Evolutionary conservation across 2,113 vertebrate species (phyloP).

Genomic region (Puma concolor): DNA sequence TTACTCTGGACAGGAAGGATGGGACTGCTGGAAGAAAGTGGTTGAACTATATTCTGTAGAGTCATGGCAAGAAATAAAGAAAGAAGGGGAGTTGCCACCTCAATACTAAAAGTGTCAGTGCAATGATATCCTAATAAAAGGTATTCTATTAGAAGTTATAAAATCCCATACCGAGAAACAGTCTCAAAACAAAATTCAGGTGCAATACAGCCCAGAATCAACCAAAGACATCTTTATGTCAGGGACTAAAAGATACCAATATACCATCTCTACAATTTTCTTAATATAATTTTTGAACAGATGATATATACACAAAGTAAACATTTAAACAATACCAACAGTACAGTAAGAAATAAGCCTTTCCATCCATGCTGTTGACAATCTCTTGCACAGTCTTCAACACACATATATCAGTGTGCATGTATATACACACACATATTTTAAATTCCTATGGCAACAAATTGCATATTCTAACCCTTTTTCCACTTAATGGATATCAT

Average conservation of each 20-base stretch:
- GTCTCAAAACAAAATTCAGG: conserved; percentile 35
- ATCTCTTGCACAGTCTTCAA: neutral
- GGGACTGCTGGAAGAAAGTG: neutral
- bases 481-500: neutral
- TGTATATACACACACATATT: neutral
- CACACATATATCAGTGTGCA: neutral
- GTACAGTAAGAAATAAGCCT: neutral
- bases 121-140: conserved; percentile 55
- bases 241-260: neutral
- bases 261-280: neutral
- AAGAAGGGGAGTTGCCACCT: neutral
- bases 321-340: conserved; percentile 9
- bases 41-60: neutral
- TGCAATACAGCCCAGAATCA: neutral
- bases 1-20: neutral
- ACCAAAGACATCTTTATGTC: conserved; percentile 17
- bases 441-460: neutral
- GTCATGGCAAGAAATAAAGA: conserved; percentile 46
- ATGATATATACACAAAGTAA: neutral
- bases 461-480: neutral
- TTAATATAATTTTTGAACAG: neutral
- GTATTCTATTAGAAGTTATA: neutral
- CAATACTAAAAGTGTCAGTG: conserved; percentile 37
- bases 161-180: neutral
- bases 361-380: neutral